These are phyloP conservation scores for Shinisaurus crocodilurus DNA, from an alignment of 2,113 vertebrate genomes.

Conservation along the genomic window DNA sequence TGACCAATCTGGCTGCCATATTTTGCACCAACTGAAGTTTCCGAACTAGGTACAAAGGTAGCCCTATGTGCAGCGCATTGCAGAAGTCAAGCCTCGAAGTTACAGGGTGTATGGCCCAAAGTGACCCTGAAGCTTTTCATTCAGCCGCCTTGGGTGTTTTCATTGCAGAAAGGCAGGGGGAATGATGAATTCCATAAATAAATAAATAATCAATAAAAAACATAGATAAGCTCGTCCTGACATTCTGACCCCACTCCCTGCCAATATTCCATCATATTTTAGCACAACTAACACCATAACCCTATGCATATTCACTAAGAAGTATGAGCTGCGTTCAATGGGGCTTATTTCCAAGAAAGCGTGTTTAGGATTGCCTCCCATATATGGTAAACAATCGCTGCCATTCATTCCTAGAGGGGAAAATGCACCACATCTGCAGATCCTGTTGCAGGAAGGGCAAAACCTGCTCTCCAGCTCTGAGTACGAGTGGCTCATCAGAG, in stretches of 20 bases:
- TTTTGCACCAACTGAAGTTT: no score
- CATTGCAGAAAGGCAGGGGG: background rate
- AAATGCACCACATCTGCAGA: background rate
- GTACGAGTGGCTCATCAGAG: background rate
- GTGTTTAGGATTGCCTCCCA: no score
- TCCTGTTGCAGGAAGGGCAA: background rate
- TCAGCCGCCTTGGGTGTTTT: background rate
- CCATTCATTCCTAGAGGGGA: background rate
- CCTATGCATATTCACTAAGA: no score
- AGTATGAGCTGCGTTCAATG: no score
- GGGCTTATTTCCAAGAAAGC: background rate
- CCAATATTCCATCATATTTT: background rate
- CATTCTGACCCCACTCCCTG: background rate
- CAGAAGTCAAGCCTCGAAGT: no score
- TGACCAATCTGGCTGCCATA: no score
- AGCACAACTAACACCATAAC: background rate
- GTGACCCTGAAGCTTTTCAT: background rate
- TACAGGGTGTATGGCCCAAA: background rate
- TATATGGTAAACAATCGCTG: background rate
- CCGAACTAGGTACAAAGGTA: no score
- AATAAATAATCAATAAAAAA: background rate
- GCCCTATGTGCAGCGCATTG: no score
- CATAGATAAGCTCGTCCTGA: background rate
- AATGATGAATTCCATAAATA: background rate
- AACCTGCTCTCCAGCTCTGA: background rate